Evolutionary conservation across 2,888 invertebrate genomes (phyloP), one percentile per base, ranked within the genome.

Genomic region (Elegia similella): DNA sequence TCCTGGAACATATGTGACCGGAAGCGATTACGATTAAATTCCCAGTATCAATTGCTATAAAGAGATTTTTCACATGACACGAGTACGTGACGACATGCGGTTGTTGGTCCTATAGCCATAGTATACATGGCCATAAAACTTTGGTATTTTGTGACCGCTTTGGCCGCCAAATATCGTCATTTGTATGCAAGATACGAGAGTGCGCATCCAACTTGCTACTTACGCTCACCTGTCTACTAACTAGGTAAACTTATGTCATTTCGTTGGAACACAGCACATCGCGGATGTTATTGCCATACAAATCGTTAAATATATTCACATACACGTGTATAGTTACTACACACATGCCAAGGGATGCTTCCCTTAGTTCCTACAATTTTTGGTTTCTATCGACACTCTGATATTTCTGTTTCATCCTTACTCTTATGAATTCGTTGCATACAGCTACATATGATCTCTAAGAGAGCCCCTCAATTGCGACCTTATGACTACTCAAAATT

Each of bases 131-230:
- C 72, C 73, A 77, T 82, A 82, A 81, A 82, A 80, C 79, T 70
- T 76, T 77, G 78, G 75, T 68, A 75, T 72, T 78, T 72, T 76
- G 75, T 76, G 72, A 69, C 68, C 74, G 69, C 74, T 75, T 67
- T 80, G 83, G 84, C 85, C 82, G 84, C 79, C 84, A 84, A 84
- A 85, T 85, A 80, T 80, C 71, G 77, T 80, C 67, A 82, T 86
- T 86, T 82, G 80, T 87, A 86, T 87, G 84, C 84, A 70, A 68
- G 65, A 62, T 58, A 66, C 54, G 57, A 67, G 68, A 73, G 70
- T 70, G 68, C 70, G 77, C 74, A 68, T 72, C 65, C 70, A 71
- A 75, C 71, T 70, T 59, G 69, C 70, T 69, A 72, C 72, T 75
- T 70, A 71, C 68, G 68, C 71, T 73, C 72, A 72, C 71, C 75